Evolutionary conservation across 2,888 invertebrate species (phyloP).

Genomic region (Caenorhabditis sp.): DNA sequence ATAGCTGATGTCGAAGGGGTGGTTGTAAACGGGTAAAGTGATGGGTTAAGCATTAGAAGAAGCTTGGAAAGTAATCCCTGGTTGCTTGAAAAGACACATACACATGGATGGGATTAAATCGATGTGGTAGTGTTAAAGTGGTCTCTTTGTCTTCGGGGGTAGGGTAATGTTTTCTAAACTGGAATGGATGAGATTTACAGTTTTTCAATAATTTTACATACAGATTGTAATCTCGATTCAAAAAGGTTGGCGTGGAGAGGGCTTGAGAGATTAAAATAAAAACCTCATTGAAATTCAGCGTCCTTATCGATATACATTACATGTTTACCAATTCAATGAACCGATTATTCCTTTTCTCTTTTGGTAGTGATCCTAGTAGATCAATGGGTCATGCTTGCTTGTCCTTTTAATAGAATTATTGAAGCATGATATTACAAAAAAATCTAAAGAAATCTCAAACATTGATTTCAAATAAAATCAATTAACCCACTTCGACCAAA

Average conservation of each 20-base stretch:
- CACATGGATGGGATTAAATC: constrained; percentile 60
- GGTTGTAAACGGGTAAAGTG: constrained; percentile 26
- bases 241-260: neutral
- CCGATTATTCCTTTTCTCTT: constrained; percentile 22
- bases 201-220: too few relatives aligned
- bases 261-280: constrained; percentile 32
- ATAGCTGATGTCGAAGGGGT: constrained; percentile 21
- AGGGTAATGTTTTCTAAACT: neutral
- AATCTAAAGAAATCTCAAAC: neutral
- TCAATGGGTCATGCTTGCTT: constrained; percentile 46
- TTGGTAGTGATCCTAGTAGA: neutral
- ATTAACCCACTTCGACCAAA: neutral
- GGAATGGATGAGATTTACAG: too few relatives aligned
- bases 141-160: constrained; percentile 3
- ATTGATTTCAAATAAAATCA: neutral
- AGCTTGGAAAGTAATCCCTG: constrained; percentile 61
- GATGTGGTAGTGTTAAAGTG: constrained; percentile 33
- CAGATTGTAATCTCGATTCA: too few relatives aligned
- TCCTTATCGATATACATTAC: constrained; percentile 53
- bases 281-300: constrained; percentile 57
- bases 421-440: constrained; percentile 5
- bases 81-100: constrained; percentile 43
- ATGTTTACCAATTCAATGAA: constrained; percentile 61
- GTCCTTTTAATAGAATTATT: constrained; percentile 11
- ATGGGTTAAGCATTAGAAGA: constrained; percentile 50